Conservation (phyloP, 2,888 invertebrate genomes). For the Prenolepis imparis region DNA sequence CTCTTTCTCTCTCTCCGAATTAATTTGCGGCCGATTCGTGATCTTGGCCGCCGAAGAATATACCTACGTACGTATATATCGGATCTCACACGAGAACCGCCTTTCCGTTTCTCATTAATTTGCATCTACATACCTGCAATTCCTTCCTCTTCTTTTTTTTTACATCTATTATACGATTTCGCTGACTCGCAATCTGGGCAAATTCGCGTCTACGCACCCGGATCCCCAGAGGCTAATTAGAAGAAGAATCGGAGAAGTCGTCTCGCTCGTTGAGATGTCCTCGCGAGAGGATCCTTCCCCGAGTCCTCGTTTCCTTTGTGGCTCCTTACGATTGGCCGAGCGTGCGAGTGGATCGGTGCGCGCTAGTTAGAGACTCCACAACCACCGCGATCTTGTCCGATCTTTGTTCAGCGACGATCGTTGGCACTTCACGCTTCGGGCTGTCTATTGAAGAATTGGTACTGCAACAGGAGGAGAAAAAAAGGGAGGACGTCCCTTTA, state of each 20-base stretch:
- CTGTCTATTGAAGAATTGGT: slow-evolving; percentile 85
- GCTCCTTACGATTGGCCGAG: slow-evolving; percentile 31
- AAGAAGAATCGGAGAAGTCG: not conserved
- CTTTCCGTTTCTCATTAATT: not conserved
- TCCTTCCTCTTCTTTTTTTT: not conserved
- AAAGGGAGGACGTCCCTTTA: slow-evolving; percentile 18
- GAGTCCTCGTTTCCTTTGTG: not conserved
- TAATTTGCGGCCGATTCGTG: slow-evolving; percentile 21
- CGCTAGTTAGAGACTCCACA: slow-evolving; percentile 31
- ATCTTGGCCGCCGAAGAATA: slow-evolving; percentile 4
- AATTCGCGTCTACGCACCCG: too few species aligned
- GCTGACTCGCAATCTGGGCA: not conserved
- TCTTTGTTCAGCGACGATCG: slow-evolving; percentile 16
- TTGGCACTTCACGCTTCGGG: slow-evolving; percentile 63
- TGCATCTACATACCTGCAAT: not conserved
- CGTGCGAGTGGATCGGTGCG: slow-evolving; percentile 16
- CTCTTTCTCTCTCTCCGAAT: not conserved
- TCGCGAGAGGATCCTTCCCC: not conserved
- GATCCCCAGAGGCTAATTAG: not conserved
- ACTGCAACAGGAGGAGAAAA: slow-evolving; percentile 83
- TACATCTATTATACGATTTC: not conserved
- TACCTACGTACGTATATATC: slow-evolving; percentile 3
- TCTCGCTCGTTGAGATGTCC: not conserved
- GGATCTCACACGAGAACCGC: not conserved
- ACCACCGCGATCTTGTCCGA: slow-evolving; percentile 21